Percentiles rank a stretch among this genome's conserved stretches.
Evolutionary conservation across 2,888 invertebrate genomes (phyloP).

Genomic region (Argyresthia goedartella): DNA sequence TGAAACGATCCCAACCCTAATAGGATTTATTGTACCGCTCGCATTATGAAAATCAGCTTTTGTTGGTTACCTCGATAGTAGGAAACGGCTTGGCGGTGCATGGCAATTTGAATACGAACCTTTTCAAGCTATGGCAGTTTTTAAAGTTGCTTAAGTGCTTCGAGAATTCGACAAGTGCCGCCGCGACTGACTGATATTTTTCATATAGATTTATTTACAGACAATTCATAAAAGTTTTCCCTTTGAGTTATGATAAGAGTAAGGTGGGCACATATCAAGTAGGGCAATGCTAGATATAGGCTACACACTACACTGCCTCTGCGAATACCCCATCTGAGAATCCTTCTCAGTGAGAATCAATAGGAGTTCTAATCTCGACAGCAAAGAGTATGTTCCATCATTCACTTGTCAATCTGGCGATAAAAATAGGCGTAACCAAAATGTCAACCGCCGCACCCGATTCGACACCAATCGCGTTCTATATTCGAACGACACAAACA

Average conservation of each 20-base stretch:
- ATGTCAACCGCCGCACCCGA: conserved; percentile 27
- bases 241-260: no score
- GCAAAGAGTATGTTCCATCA: background rate
- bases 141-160: background rate
- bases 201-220: no score
- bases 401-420: conserved; percentile 12
- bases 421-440: conserved; percentile 43
- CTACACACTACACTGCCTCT: no score
- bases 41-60: conserved; percentile 2
- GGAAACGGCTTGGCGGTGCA: background rate
- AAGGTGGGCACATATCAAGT: no score
- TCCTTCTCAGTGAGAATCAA: no score
- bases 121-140: background rate
- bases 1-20: background rate
- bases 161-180: background rate
- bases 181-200: background rate
- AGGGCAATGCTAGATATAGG: no score
- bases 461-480: conserved; percentile 29
- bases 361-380: background rate
- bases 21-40: conserved; percentile 2
- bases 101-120: background rate
- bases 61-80: background rate
- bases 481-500: conserved; percentile 51
- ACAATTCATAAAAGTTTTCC: no score
- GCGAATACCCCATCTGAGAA: no score